phyloP scores from a whole-genome alignment of 1,140 invertebrate species.

The Rhagoletis pomonella region DNA sequence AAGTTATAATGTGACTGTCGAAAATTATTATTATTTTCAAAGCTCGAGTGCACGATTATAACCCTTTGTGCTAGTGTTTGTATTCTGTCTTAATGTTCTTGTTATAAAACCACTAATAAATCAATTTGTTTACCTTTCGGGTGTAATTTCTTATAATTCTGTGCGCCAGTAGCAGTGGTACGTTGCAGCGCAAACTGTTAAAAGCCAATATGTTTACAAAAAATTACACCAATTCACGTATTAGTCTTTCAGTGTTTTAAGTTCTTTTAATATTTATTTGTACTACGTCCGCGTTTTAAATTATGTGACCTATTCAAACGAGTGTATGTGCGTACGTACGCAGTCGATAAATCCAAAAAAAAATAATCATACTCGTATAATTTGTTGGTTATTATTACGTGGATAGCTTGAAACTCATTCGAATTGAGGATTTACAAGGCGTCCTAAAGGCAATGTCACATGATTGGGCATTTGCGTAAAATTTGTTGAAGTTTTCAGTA shows the following conservation, averaged over 20 bases:
- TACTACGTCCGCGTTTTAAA: background rate
- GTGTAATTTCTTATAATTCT: background rate
- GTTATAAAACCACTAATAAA: background rate
- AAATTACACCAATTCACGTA: background rate
- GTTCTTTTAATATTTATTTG: background rate
- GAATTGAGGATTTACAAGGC: no score
- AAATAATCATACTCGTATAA: background rate
- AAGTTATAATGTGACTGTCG: background rate
- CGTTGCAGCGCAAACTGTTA: background rate
- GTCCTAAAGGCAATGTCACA: no score
- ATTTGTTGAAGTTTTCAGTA: no score
- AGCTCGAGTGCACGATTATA: no score
- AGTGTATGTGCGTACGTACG: background rate
- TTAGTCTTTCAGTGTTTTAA: background rate
- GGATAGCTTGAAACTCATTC: background rate
- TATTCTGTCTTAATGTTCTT: no score
- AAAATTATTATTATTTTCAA: no score
- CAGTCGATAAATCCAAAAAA: background rate
- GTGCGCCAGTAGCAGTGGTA: background rate
- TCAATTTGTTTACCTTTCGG: conserved; percentile 8
- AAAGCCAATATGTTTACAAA: conserved; percentile 5
- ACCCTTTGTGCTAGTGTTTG: no score
- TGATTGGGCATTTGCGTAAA: no score
- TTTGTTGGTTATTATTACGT: background rate
- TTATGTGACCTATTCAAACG: background rate